Evolutionary conservation across 2,113 vertebrate genomes (phyloP).

Genomic region (Garra rufa): DNA sequence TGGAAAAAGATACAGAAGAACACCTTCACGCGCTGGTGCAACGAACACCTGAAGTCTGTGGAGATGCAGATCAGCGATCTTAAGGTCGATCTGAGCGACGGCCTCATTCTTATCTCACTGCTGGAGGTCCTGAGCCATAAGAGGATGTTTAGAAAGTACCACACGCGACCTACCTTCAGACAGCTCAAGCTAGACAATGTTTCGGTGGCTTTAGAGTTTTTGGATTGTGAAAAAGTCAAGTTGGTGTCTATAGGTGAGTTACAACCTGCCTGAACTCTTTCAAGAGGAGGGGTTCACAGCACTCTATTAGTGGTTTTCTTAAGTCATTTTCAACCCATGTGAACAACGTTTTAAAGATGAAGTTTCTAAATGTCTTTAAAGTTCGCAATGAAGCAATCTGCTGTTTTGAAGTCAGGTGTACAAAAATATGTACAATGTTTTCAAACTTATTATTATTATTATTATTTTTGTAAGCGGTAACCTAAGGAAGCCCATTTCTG

Average conservation of each 20-base stretch:
- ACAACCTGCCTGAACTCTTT: background rate
- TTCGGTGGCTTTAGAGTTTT: constrained; percentile 83
- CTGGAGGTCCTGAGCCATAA: constrained; percentile 86
- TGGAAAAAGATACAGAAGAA: constrained; percentile 83
- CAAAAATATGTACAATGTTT: background rate
- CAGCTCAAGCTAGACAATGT: constrained; percentile 90
- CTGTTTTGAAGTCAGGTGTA: background rate
- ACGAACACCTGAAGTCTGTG: constrained; percentile 82
- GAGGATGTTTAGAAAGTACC: constrained; percentile 82
- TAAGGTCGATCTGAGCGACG: background rate
- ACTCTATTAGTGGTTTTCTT: background rate
- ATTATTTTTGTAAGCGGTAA: no score
- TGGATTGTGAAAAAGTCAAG: constrained; percentile 83
- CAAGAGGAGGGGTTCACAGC: background rate
- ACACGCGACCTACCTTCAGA: constrained; percentile 83
- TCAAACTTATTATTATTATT: no score
- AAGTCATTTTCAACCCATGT: background rate
- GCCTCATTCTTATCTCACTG: constrained; percentile 75
- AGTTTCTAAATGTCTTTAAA: background rate
- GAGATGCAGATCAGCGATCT: constrained; percentile 48
- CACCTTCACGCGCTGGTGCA: constrained; percentile 85
- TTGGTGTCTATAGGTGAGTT: constrained; percentile 85
- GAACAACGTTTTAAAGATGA: background rate
- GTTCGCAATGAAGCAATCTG: background rate
- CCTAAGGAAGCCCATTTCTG: no score